These are phyloP conservation scores for Resseliella maxima DNA, from an alignment of 2,888 invertebrate species.

Conservation along the genomic window DNA sequence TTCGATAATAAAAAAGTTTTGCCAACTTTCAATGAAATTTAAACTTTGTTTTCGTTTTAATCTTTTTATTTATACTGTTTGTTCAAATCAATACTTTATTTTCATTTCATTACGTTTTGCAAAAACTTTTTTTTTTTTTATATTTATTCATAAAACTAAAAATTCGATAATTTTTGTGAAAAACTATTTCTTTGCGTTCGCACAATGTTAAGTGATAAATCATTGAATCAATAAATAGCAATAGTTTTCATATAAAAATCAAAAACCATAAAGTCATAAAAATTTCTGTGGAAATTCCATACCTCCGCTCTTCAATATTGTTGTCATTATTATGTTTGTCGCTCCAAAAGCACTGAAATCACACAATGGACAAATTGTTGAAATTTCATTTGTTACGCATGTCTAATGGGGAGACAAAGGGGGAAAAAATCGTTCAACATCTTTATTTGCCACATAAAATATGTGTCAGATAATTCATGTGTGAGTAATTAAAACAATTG, in stretches of 20 bases:
- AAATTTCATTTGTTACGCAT: background rate
- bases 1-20: no score
- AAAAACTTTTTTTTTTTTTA: no score
- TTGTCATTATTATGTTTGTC: slow-evolving; percentile 28
- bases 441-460: background rate
- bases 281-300: background rate
- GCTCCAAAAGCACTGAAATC: slow-evolving; percentile 40
- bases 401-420: background rate
- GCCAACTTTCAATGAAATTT: no score
- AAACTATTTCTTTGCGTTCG: no score
- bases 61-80: no score
- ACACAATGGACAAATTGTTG: background rate
- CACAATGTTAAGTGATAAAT: no score
- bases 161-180: no score
- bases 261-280: background rate
- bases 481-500: slow-evolving; percentile 11
- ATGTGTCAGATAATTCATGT: slow-evolving; percentile 2
- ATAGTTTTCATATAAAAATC: background rate
- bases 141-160: no score
- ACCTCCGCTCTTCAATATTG: slow-evolving; percentile 40
- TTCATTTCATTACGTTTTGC: no score
- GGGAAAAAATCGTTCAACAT: background rate
- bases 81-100: no score
- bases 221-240: background rate
- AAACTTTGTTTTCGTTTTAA: no score